Percentiles rank a stretch among this genome's conserved stretches.
Conservation (phyloP, 2,797 vertebrate species). For the Scarus forsteni region DNA sequence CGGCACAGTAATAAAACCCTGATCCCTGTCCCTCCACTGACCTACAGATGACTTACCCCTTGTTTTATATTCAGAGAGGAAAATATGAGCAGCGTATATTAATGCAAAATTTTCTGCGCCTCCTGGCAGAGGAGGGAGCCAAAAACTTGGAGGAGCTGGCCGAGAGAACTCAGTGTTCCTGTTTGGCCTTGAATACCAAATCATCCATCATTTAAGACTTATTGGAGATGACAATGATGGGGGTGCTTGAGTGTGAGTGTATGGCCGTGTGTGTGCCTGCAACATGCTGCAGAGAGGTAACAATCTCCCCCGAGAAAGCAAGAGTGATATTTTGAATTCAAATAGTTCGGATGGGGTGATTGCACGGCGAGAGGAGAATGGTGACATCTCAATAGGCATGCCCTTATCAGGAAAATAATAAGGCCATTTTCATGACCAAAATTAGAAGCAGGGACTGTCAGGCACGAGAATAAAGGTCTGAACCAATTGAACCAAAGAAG, state of each 20-base stretch:
- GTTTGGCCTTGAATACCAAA: constrained; percentile 66
- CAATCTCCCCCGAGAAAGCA: constrained; percentile 61
- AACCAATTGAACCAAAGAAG: constrained; percentile 72
- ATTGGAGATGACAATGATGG: constrained; percentile 67
- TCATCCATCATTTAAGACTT: constrained; percentile 71
- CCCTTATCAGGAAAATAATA: constrained; percentile 79
- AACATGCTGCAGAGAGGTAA: constrained; percentile 51
- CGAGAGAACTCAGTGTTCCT: constrained; percentile 56
- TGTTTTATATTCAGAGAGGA: constrained; percentile 17
- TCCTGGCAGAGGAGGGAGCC: constrained; percentile 38
- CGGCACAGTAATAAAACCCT: neutral
- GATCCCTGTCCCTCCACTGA: constrained; percentile 8
- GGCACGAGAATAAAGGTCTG: constrained; percentile 49
- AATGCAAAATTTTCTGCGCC: constrained; percentile 2
- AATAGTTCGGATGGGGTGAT: constrained; percentile 72
- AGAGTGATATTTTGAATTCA: constrained; percentile 75
- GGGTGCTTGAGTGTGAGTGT: constrained; percentile 28
- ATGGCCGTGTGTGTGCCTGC: constrained; percentile 11
- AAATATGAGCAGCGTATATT: constrained; percentile 24
- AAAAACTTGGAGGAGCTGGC: constrained; percentile 37
- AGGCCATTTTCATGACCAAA: constrained; percentile 70
- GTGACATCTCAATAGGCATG: constrained; percentile 79
- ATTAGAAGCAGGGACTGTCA: constrained; percentile 67
- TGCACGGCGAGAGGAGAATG: constrained; percentile 56
- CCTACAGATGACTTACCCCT: neutral